Evolutionary conservation across 2,888 invertebrate genomes (phyloP), one percentile per base, ranked within the genome.

Genomic region (Gasteruption jaculator): DNA sequence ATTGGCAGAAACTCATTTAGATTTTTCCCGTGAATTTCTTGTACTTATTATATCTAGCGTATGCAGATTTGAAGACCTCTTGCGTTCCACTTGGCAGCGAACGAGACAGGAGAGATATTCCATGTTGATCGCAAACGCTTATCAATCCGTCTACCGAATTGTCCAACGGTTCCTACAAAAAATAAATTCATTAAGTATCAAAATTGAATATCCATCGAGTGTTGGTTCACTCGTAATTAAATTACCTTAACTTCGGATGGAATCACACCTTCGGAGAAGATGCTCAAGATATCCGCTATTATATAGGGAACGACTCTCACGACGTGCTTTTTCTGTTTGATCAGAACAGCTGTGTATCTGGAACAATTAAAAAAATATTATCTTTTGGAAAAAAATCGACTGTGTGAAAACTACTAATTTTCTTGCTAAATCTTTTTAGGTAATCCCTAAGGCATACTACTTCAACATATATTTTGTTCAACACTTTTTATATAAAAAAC

Each of bases 21-120:
- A 69, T 62, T 49, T 68, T 68, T 15, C 69, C 69, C 19, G 58
- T 61, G 34, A 62, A 69, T 51, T 67, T 68, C 38, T 64, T 54
- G 44, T 61, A 68, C 45, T 63, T 67, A 15, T 57, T 59, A 38
- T 64, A 68, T 7, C 52, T 52, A 14, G 61, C 50, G 36, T 61
- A 56, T n/a, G 62, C 57, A 3, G 46, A 52, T 40, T 63, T 65
- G 27, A 68, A 69, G 30, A 68, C 53, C 49, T 60, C 63, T 43
- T 63, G 62, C 38, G 58, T 58, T 1, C 61, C 53, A 19, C 46
- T 8, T 31, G 68, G 60, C 29, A 70, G 38, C 10, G 58, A 56
- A 32, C 70, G 55, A 3, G 54, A 60, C 8, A 69, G 49, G 18
- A 63, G 54, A 22, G 61, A 52, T 22, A 63, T 54, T 2, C 56